Evolutionary conservation across 2,888 invertebrate genomes (phyloP).

Genomic region (Thera obeliscata): DNA sequence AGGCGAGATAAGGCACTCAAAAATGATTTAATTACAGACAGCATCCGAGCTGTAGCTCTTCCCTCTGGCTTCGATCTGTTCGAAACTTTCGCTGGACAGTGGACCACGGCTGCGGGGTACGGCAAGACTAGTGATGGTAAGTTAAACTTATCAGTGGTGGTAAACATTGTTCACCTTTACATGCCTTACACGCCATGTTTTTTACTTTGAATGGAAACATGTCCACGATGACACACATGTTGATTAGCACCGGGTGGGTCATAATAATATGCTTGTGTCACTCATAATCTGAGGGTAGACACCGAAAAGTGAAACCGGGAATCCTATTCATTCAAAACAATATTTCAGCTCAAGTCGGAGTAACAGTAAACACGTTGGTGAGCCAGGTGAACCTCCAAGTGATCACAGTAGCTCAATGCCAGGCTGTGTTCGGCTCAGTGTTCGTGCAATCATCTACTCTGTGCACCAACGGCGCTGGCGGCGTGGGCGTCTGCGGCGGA

Average conservation of each 20-base stretch:
- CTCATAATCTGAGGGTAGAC: too few species aligned
- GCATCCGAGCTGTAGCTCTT: constrained; percentile 53
- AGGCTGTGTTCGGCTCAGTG: constrained; percentile 41
- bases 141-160: constrained; percentile 21
- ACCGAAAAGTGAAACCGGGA: neutral
- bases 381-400: constrained; percentile 59
- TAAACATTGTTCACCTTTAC: neutral
- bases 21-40: constrained; percentile 45
- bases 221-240: too few species aligned
- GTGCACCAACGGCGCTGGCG: constrained; percentile 60
- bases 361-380: constrained; percentile 43
- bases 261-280: too few species aligned
- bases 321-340: neutral
- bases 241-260: too few species aligned
- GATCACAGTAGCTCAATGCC: constrained; percentile 52
- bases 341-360: constrained; percentile 50
- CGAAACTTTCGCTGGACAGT: constrained; percentile 53
- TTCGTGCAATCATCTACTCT: constrained; percentile 51
- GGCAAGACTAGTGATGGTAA: constrained; percentile 64
- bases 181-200: neutral
- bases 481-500: constrained; percentile 60
- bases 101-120: constrained; percentile 60
- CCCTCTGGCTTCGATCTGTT: constrained; percentile 48
- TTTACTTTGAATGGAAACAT: too few species aligned
- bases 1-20: neutral